phyloP scores from a whole-genome alignment of 2,888 invertebrate species.

The Drosophila phalerata region DNA sequence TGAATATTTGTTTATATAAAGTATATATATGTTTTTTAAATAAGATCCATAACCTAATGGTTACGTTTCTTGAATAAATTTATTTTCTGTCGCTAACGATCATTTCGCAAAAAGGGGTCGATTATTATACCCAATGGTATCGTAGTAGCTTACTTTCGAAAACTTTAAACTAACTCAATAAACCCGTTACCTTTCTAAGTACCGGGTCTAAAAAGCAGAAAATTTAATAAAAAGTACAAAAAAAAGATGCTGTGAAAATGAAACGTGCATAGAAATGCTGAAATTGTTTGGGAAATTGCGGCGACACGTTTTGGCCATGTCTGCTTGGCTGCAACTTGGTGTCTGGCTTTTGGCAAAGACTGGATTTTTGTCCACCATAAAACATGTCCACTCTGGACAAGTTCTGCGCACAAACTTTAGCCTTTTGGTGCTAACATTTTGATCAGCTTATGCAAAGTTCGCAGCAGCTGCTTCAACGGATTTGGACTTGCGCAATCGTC shows the following conservation, averaged over 20 bases:
- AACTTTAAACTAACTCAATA: not conserved
- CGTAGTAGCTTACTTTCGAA: not conserved
- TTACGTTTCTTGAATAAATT: no score
- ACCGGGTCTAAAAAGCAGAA: conserved; percentile 1
- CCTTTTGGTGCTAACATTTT: conserved; percentile 71
- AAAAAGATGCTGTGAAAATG: conserved; percentile 59
- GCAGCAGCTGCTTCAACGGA: conserved; percentile 35
- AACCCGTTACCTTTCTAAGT: not conserved
- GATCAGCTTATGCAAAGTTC: conserved; percentile 68
- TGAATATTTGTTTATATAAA: no score
- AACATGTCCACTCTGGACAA: conserved; percentile 45
- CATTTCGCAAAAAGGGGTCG: no score
- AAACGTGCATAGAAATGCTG: conserved; percentile 67
- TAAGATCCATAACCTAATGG: no score
- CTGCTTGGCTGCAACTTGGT: conserved; percentile 32
- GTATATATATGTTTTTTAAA: no score
- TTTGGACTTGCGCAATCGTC: conserved; percentile 63
- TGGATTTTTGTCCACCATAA: conserved; percentile 41
- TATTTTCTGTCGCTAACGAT: no score
- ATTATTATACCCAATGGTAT: no score
- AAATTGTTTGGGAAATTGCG: conserved; percentile 76
- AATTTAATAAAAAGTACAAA: conserved; percentile 17
- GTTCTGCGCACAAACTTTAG: conserved; percentile 75
- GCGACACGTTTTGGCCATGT: conserved; percentile 73
- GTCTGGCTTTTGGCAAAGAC: conserved; percentile 29